Evolutionary conservation across 2,797 vertebrate species (phyloP).

Genomic region (Dicrostonyx torquatus): DNA sequence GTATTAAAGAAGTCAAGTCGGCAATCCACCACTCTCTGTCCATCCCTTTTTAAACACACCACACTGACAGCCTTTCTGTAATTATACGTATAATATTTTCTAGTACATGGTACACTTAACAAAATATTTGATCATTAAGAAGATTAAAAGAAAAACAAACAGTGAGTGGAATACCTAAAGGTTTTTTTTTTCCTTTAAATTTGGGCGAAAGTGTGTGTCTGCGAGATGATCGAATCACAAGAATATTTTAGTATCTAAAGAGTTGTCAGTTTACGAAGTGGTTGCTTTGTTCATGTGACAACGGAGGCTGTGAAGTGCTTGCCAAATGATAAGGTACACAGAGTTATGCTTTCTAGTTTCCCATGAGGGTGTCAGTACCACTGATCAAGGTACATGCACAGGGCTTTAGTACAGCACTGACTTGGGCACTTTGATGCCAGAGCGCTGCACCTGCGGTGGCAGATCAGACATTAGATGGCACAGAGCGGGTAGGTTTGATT

Average conservation of each 20-base stretch:
- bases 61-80: neutral
- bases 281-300: neutral
- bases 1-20: neutral
- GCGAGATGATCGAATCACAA: neutral
- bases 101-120: neutral
- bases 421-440: neutral
- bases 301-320: neutral
- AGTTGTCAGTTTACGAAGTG: neutral
- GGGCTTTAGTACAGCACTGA: neutral
- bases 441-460: neutral
- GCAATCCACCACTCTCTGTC: neutral
- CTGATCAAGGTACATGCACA: neutral
- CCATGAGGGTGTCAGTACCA: neutral
- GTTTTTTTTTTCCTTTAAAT: conserved; percentile 31
- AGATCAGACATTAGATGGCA: neutral
- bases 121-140: conserved; percentile 50
- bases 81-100: conserved; percentile 4
- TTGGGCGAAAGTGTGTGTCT: neutral
- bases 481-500: neutral
- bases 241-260: neutral
- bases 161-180: neutral
- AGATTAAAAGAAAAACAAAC: conserved; percentile 7
- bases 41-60: neutral
- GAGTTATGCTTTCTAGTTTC: neutral
- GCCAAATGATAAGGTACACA: neutral